Percentiles rank a stretch among this genome's conserved stretches.
phyloP scores from a whole-genome alignment of 1,140 invertebrate genomes.

The Theocolax elegans region DNA sequence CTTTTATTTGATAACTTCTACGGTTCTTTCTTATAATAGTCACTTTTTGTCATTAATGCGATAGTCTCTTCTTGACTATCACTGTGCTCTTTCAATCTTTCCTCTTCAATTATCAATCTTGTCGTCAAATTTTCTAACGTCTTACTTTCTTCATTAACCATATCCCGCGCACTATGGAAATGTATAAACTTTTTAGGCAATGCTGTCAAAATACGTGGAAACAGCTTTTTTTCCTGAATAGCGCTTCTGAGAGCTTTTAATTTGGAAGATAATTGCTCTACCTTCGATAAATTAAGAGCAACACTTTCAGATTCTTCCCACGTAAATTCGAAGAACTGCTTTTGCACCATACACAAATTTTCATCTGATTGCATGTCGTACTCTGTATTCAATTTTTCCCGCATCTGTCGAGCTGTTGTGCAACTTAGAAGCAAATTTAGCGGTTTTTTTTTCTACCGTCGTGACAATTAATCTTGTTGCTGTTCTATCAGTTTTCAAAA shows the following conservation, averaged over 20 bases:
- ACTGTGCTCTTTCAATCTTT: too few relatives aligned
- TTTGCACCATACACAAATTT: too few relatives aligned
- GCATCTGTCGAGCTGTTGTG: too few relatives aligned
- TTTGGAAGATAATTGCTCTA: conserved; percentile 20
- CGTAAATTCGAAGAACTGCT: too few relatives aligned
- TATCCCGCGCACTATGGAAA: conserved; percentile 52
- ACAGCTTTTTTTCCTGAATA: neutral
- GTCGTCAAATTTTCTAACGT: conserved; percentile 24
- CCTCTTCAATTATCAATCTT: too few relatives aligned
- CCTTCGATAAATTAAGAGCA: conserved; percentile 14
- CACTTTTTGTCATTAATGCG: too few relatives aligned
- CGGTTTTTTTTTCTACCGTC: conserved; percentile 42
- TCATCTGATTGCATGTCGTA: conserved; percentile 47
- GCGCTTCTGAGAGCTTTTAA: conserved; percentile 23
- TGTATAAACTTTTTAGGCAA: conserved; percentile 50
- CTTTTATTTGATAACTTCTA: neutral
- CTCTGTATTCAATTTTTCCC: conserved; percentile 45
- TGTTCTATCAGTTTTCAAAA: conserved; percentile 44
- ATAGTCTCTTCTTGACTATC: too few relatives aligned
- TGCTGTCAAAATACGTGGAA: conserved; percentile 14
- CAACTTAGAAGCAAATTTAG: too few relatives aligned
- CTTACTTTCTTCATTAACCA: conserved; percentile 37
- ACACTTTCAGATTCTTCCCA: conserved; percentile 30
- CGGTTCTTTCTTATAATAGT: neutral
- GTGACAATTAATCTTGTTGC: conserved; percentile 47